These are phyloP conservation scores for Dendropsophus ebraccatus DNA, from an alignment of 2,113 vertebrate species.

Conservation along the genomic window DNA sequence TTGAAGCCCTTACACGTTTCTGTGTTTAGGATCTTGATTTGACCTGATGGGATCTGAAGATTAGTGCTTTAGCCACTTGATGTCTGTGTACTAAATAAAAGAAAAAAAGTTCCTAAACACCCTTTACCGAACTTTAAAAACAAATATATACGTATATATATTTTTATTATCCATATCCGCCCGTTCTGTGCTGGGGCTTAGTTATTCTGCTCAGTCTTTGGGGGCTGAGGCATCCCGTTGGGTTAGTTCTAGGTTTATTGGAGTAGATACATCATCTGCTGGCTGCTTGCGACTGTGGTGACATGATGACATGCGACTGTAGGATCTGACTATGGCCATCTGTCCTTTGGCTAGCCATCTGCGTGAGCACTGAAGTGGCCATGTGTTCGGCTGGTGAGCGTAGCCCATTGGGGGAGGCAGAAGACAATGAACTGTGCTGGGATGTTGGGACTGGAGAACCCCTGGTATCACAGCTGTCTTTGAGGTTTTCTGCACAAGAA, in stretches of 20 bases:
- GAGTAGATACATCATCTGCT: slow-evolving; percentile 87
- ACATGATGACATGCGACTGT: slow-evolving; percentile 79
- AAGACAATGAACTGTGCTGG: slow-evolving; percentile 90
- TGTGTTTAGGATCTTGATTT: slow-evolving; percentile 30
- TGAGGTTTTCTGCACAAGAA: slow-evolving; percentile 79
- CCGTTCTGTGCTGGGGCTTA: slow-evolving; percentile 55
- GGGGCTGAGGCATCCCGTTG: slow-evolving; percentile 44
- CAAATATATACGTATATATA: slow-evolving; percentile 55
- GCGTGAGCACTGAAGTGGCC: slow-evolving; percentile 92
- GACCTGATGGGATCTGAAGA: slow-evolving; percentile 32
- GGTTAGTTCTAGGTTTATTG: slow-evolving; percentile 65
- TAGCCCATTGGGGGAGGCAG: slow-evolving; percentile 81
- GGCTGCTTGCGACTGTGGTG: slow-evolving; percentile 92
- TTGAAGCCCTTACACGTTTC: slow-evolving; percentile 36
- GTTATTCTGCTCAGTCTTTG: slow-evolving; percentile 57
- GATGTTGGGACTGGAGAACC: slow-evolving; percentile 91
- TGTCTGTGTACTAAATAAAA: slow-evolving; percentile 41
- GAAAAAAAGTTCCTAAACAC: slow-evolving; percentile 64
- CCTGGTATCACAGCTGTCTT: slow-evolving; percentile 86
- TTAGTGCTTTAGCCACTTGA: slow-evolving; percentile 48
- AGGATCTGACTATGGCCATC: slow-evolving; percentile 78
- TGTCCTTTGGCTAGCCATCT: slow-evolving; percentile 91
- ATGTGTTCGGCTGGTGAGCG: slow-evolving; percentile 93
- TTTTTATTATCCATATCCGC: slow-evolving; percentile 54
- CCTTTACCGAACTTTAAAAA: slow-evolving; percentile 65